Percentiles rank a stretch among this genome's conserved stretches.
These are phyloP conservation scores for Styela plicata DNA, from an alignment of 23 tunicate genomes.

Conservation along the genomic window DNA sequence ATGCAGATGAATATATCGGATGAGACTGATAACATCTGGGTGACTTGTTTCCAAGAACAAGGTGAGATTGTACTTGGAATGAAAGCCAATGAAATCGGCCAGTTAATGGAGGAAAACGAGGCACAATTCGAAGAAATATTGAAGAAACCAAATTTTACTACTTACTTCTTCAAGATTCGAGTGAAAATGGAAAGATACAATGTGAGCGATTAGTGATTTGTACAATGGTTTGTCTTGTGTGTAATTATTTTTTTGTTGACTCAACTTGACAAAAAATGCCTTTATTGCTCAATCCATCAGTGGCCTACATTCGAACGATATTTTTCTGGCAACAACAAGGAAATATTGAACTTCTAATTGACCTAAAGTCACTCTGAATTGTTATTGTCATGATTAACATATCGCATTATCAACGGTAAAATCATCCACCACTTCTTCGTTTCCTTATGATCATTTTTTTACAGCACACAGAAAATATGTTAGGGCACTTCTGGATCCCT, in stretches of 20 bases:
- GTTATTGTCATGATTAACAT: too few species aligned
- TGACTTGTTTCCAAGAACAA: constrained; percentile 94
- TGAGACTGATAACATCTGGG: constrained; percentile 87
- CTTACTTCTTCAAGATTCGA: constrained; percentile 72
- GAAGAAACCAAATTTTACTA: constrained; percentile 43
- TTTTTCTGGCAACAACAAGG: too few species aligned
- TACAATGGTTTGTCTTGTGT: neutral
- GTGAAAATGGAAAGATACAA: constrained; percentile 68
- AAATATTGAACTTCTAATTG: too few species aligned
- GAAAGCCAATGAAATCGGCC: constrained; percentile 65
- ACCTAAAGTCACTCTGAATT: too few species aligned
- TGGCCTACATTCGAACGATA: neutral
- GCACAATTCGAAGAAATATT: constrained; percentile 35
- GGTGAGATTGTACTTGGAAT: constrained; percentile 65
- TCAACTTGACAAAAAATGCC: too few species aligned
- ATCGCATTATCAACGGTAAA: too few species aligned
- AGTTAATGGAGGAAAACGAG: constrained; percentile 52
- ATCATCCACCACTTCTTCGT: too few species aligned
- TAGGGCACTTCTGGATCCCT: too few species aligned
- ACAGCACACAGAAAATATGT: too few species aligned
- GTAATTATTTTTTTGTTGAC: neutral
- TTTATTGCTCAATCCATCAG: too few species aligned
- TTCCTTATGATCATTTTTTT: too few species aligned
- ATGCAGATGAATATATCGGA: constrained; percentile 86
- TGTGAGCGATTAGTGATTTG: constrained; percentile 28